These are phyloP conservation scores for Ferdinandea cuprea DNA, from an alignment of 2,888 invertebrate genomes.

Conservation along the genomic window DNA sequence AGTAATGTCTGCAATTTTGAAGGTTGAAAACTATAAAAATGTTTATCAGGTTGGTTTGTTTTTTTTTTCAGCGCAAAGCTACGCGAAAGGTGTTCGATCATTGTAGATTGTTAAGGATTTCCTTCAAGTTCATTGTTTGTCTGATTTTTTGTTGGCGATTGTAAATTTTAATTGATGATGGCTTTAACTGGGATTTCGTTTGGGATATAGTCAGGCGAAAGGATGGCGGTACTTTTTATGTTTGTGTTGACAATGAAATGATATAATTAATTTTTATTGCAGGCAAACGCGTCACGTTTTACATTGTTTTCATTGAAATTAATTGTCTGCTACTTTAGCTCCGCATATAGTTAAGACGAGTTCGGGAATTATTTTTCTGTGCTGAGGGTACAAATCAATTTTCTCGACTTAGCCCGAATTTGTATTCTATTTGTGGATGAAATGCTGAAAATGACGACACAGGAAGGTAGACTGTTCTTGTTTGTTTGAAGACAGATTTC, in stretches of 20 bases:
- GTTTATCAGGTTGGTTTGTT: too few relatives aligned
- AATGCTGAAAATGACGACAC: too few relatives aligned
- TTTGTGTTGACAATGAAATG: background rate
- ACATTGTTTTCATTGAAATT: too few relatives aligned
- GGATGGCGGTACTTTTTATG: background rate
- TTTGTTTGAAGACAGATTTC: too few relatives aligned
- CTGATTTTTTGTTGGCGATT: slow-evolving; percentile 7
- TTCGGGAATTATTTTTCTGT: too few relatives aligned
- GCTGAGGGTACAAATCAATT: too few relatives aligned
- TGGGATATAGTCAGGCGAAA: background rate
- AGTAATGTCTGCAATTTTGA: slow-evolving; percentile 12
- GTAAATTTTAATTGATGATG: slow-evolving; percentile 40
- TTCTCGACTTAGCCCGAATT: too few relatives aligned
- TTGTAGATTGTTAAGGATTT: slow-evolving; percentile 29
- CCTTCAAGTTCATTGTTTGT: slow-evolving; percentile 20
- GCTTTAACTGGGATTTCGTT: slow-evolving; percentile 8
- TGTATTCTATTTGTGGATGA: too few relatives aligned
- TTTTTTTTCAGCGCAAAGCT: slow-evolving; percentile 1
- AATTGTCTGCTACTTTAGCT: too few relatives aligned
- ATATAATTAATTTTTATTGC: background rate
- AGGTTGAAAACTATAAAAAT: slow-evolving; percentile 6
- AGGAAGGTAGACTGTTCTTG: too few relatives aligned
- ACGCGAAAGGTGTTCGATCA: slow-evolving; percentile 32
- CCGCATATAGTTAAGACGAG: too few relatives aligned
- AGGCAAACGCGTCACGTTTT: background rate